A percentile compares a stretch with the other conserved stretches of the same genome.
Evolutionary conservation across 2,797 vertebrate genomes (phyloP).

Genomic region (Spinibarbus caldwelli): DNA sequence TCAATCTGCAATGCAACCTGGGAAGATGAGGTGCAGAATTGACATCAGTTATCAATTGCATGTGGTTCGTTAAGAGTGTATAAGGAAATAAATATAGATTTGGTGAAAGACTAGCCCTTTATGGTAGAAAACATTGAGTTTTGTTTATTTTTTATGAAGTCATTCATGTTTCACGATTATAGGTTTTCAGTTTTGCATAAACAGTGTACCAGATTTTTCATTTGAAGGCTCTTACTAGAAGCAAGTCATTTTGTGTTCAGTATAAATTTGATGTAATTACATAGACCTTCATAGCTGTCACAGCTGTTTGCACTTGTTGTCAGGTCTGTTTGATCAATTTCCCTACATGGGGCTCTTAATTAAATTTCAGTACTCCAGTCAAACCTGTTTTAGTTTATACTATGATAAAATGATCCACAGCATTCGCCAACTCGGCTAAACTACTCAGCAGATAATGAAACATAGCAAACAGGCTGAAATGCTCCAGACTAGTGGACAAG

Average conservation of each 20-base stretch:
- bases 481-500: neutral
- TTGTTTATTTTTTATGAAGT: neutral
- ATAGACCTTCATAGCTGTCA: conserved; percentile 24
- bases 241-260: neutral
- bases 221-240: neutral
- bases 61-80: conserved; percentile 9
- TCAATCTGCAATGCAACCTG: conserved; percentile 11
- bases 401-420: neutral
- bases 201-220: neutral
- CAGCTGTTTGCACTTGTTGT: conserved; percentile 21
- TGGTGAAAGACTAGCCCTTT: neutral
- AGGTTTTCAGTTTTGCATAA: neutral
- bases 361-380: conserved; percentile 10
- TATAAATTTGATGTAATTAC: conserved; percentile 10
- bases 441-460: neutral
- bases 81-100: neutral
- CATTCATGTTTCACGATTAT: conserved; percentile 8
- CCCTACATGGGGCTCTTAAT: conserved; percentile 3
- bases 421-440: neutral
- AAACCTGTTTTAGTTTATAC: neutral
- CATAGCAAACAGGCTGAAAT: neutral
- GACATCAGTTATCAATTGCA: conserved; percentile 4
- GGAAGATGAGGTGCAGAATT: conserved; percentile 13
- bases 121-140: neutral
- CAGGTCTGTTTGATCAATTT: conserved; percentile 6